phyloP scores from a whole-genome alignment of 2,797 vertebrate genomes.

The Helarctos malayanus region DNA sequence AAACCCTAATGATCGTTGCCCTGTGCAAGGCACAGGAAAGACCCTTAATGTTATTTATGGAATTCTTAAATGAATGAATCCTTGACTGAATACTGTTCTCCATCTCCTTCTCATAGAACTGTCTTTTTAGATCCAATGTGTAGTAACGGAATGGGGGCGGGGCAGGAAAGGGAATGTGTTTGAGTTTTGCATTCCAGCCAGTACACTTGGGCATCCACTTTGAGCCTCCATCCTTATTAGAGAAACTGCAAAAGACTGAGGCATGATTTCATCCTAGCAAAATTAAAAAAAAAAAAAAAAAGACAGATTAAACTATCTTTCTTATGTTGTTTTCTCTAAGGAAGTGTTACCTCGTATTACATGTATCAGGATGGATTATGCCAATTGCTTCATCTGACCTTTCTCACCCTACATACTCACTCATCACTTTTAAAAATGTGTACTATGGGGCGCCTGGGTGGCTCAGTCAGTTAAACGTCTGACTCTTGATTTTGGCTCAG shows the following conservation, averaged over 20 bases:
- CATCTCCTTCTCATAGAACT: not conserved
- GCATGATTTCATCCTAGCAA: not conserved
- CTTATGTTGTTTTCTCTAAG: not conserved
- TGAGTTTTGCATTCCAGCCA: not conserved
- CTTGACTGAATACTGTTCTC: not conserved
- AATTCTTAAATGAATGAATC: not conserved
- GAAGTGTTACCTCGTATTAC: not conserved
- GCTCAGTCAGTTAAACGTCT: not conserved
- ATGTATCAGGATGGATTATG: not conserved
- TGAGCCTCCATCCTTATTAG: not conserved
- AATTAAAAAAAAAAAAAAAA: not conserved
- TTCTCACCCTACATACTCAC: not conserved
- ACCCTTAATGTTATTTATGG: not conserved
- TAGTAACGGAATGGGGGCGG: not conserved
- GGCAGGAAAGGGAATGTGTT: rapidly evolving
- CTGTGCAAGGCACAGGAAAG: not conserved
- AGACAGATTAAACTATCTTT: not conserved
- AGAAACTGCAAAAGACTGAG: not conserved
- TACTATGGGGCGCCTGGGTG: not conserved
- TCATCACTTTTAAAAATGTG: not conserved
- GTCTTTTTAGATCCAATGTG: not conserved
- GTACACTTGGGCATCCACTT: not conserved
- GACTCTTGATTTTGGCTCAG: not conserved
- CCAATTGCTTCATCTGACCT: not conserved
- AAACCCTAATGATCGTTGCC: not conserved